A percentile compares a stretch with the other conserved stretches of the same genome.
Evolutionary conservation across 2,113 vertebrate species (phyloP).

Genomic region (Cynoglossus semilaevis): DNA sequence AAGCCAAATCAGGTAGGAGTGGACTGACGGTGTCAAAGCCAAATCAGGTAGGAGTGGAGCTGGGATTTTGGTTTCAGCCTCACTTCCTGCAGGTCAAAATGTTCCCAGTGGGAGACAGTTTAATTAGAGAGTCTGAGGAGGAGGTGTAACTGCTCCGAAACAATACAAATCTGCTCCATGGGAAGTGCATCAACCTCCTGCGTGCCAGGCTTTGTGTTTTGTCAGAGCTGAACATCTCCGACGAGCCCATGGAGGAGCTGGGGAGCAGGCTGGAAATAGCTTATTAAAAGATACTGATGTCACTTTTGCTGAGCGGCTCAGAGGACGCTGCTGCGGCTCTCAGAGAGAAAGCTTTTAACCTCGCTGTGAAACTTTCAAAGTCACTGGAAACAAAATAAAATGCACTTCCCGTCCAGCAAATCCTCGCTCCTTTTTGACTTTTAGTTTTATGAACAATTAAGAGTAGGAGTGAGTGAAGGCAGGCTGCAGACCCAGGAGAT

Average conservation of each 20-base stretch:
- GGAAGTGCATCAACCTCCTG: conserved; percentile 18
- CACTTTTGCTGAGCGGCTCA: conserved; percentile 39
- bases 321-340: conserved; percentile 37
- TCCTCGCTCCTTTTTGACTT: conserved; percentile 5
- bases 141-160: conserved; percentile 17
- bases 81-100: conserved; percentile 36
- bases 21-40: conserved; percentile 4
- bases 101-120: conserved; percentile 45
- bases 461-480: conserved; percentile 23
- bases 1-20: conserved; percentile 21
- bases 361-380: conserved; percentile 30
- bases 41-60: conserved; percentile 21
- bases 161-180: conserved; percentile 12
- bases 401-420: conserved; percentile 19
- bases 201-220: conserved; percentile 41
- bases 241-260: conserved; percentile 2
- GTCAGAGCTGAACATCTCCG: conserved; percentile 29
- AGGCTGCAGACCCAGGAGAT: conserved; percentile 37
- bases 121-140: conserved; percentile 51
- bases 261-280: conserved; percentile 29
- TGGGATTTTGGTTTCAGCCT: conserved; percentile 25
- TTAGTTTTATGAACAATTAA: conserved; percentile 24
- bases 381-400: conserved; percentile 23
- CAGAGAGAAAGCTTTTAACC: conserved; percentile 36
- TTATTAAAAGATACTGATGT: conserved; percentile 33